A percentile compares a stretch with the other conserved stretches of the same genome.
phyloP scores from a whole-genome alignment of 2,113 vertebrate genomes.

The Rousettus leschenaultii region DNA sequence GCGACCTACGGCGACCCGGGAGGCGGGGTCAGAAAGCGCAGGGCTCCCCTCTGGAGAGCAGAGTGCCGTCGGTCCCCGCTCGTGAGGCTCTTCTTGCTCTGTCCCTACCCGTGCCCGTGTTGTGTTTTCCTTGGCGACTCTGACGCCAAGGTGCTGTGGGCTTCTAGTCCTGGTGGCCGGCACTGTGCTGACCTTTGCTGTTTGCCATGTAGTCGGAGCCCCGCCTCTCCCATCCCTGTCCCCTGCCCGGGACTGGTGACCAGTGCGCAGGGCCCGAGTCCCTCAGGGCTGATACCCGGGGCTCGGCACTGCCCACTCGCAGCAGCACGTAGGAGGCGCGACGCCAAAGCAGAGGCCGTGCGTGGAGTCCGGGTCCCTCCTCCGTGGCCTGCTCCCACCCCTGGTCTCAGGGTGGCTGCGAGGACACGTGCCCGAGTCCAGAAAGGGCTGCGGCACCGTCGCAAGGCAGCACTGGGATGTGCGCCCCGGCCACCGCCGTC shows the following conservation, averaged over 20 bases:
- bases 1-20: not conserved
- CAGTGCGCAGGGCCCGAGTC: not conserved
- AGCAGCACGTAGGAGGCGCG: not conserved
- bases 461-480: not conserved
- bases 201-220: not conserved
- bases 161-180: fast-evolving
- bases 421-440: not conserved
- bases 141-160: not conserved
- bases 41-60: not conserved
- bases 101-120: fast-evolving
- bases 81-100: not conserved
- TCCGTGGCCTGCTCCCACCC: fast-evolving
- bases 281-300: not conserved
- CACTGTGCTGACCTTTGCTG: not conserved
- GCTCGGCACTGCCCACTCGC: no score
- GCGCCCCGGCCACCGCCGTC: not conserved
- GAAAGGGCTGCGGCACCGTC: not conserved
- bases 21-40: not conserved
- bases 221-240: no score
- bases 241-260: not conserved
- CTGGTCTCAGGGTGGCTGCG: not conserved
- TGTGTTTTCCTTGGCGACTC: not conserved
- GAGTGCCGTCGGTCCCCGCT: not conserved
- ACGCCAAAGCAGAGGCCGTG: no score
- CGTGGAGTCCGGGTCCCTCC: not conserved